These are phyloP conservation scores for Myotis planiceps DNA, from an alignment of 2,797 vertebrate species.

Conservation along the genomic window DNA sequence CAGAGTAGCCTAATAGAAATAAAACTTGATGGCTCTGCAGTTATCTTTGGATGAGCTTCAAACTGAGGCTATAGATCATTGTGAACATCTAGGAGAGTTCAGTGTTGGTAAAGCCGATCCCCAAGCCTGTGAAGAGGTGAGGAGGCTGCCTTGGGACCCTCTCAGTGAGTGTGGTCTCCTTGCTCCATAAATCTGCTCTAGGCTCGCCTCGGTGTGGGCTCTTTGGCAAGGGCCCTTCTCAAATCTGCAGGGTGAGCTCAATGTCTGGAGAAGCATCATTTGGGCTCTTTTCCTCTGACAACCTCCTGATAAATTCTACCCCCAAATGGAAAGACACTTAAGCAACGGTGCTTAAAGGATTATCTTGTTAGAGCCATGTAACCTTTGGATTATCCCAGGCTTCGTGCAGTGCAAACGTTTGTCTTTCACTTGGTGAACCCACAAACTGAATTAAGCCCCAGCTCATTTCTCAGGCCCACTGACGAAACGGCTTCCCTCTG, in stretches of 20 bases:
- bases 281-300: constrained; percentile 53
- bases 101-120: constrained; percentile 80
- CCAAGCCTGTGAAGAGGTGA: constrained; percentile 64
- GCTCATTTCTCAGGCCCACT: constrained; percentile 44
- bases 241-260: constrained; percentile 67
- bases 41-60: constrained; percentile 87
- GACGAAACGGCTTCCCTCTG: not conserved
- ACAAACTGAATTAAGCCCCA: constrained; percentile 37
- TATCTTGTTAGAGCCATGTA: constrained; percentile 55
- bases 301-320: constrained; percentile 45
- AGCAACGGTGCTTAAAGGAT: constrained; percentile 47
- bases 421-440: constrained; percentile 53
- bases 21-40: constrained; percentile 81
- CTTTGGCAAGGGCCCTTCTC: constrained; percentile 74
- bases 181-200: constrained; percentile 82
- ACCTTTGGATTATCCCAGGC: constrained; percentile 59
- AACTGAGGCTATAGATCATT: constrained; percentile 84
- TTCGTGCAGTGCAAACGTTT: constrained; percentile 62
- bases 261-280: constrained; percentile 66
- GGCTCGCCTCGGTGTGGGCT: constrained; percentile 73
- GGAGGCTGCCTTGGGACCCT: constrained; percentile 77
- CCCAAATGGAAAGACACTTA: constrained; percentile 41
- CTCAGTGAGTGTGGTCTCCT: constrained; percentile 84
- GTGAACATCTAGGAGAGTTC: constrained; percentile 79
- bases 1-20: constrained; percentile 81